These are phyloP conservation scores for Lasiurus cinereus DNA, from an alignment of 2,113 vertebrate species.

Conservation along the genomic window DNA sequence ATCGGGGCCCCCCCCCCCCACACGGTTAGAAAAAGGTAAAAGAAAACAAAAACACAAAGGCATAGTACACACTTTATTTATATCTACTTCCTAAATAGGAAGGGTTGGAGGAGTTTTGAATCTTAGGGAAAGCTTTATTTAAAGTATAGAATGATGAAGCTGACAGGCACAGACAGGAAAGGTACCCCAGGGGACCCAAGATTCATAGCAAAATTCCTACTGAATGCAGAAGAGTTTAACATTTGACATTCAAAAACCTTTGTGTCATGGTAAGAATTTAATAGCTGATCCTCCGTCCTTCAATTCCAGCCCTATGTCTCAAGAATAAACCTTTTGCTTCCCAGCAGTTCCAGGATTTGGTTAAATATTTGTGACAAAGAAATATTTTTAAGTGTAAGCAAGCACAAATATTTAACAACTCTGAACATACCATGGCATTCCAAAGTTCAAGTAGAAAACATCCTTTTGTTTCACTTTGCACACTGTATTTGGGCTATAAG, in stretches of 20 bases:
- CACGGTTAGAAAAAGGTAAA: constrained; percentile 9
- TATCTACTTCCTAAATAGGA: constrained; percentile 79
- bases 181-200: constrained; percentile 48
- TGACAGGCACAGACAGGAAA: constrained; percentile 74
- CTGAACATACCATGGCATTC: background rate
- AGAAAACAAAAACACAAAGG: constrained; percentile 71
- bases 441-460: background rate
- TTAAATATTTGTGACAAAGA: background rate
- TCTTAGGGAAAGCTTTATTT: constrained; percentile 74
- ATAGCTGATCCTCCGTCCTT: background rate
- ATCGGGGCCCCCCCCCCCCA: no score
- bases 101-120: constrained; percentile 64
- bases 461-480: background rate
- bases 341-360: background rate
- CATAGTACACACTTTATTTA: constrained; percentile 81
- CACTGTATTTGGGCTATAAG: background rate
- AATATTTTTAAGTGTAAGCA: background rate
- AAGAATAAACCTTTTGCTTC: constrained; percentile 41
- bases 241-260: constrained; percentile 74
- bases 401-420: background rate
- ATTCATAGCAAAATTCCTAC: constrained; percentile 56
- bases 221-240: constrained; percentile 44
- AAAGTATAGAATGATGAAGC: constrained; percentile 79
- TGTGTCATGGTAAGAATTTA: constrained; percentile 61
- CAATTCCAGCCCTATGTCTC: background rate